Conservation (phyloP, 2,797 vertebrate species). For the Urocyon cinereoargenteus region DNA sequence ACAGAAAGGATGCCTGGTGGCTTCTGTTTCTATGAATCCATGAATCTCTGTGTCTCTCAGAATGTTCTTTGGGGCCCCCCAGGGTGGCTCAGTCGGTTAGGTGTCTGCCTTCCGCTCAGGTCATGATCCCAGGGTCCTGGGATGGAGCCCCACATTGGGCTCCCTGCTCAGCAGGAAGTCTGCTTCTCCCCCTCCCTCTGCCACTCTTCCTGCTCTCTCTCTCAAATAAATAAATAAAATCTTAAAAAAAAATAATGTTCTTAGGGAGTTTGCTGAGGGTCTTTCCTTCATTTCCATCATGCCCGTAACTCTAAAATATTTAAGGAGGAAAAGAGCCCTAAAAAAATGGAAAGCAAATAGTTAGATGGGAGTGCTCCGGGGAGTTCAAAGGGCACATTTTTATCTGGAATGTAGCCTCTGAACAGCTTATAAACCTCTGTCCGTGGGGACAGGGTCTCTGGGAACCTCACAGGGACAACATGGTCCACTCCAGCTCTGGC, state of each 20-base stretch:
- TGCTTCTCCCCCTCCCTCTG: no score
- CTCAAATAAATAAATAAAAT: no score
- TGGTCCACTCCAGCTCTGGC: not conserved
- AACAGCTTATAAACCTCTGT: not conserved
- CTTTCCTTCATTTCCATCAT: not conserved
- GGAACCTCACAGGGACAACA: not conserved
- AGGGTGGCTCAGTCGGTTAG: no score
- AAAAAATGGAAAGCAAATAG: constrained; percentile 41
- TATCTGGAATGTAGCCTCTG: not conserved
- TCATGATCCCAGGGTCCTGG: no score
- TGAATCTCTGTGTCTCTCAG: not conserved
- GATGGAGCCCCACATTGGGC: no score
- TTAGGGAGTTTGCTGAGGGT: not conserved
- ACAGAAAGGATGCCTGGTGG: not conserved
- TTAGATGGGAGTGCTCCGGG: not conserved
- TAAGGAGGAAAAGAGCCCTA: not conserved
- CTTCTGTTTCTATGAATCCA: not conserved
- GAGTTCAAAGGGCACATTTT: constrained; percentile 55
- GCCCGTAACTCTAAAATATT: constrained; percentile 46
- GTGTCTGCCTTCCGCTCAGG: no score
- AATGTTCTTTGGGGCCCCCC: not conserved
- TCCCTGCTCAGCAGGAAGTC: no score
- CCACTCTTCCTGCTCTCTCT: no score
- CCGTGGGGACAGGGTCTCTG: not conserved
- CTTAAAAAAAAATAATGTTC: not conserved